Percentiles rank a stretch among this genome's conserved stretches.
These are phyloP conservation scores for Pithys albifrons DNA, from an alignment of 2,113 vertebrate species.

Conservation along the genomic window DNA sequence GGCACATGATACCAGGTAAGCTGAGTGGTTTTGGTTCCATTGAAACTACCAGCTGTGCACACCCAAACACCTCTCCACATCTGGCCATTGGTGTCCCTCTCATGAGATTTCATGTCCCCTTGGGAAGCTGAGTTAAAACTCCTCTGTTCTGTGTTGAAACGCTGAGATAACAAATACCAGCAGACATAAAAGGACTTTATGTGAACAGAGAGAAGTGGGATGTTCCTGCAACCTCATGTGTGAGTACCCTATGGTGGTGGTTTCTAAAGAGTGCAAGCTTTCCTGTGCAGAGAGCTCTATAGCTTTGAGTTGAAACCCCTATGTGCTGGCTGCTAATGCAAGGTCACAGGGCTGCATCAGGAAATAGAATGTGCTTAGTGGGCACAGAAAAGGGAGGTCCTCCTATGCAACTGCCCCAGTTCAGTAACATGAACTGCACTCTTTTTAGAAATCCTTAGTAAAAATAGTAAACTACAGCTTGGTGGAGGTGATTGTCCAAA, in stretches of 20 bases:
- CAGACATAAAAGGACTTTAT: rapidly evolving
- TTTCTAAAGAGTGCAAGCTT: neutral
- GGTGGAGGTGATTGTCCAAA: neutral
- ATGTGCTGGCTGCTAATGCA: neutral
- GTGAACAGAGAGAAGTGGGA: neutral
- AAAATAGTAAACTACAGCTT: neutral
- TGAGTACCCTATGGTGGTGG: neutral
- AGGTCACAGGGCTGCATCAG: neutral
- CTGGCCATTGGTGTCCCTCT: neutral
- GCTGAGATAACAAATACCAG: neutral
- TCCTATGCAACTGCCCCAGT: neutral
- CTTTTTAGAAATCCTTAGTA: neutral
- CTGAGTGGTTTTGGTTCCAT: neutral
- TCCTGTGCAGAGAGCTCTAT: neutral
- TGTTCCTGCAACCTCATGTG: neutral
- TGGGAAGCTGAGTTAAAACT: neutral
- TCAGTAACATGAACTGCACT: neutral
- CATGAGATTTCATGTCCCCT: neutral
- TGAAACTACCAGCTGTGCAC: neutral
- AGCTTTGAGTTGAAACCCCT: neutral
- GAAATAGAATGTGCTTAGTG: neutral
- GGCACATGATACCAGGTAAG: rapidly evolving
- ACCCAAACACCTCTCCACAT: neutral
- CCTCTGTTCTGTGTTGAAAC: neutral
- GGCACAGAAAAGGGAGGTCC: neutral